Evolutionary conservation across 2,888 invertebrate genomes (phyloP).

Genomic region (Crematogaster levior): DNA sequence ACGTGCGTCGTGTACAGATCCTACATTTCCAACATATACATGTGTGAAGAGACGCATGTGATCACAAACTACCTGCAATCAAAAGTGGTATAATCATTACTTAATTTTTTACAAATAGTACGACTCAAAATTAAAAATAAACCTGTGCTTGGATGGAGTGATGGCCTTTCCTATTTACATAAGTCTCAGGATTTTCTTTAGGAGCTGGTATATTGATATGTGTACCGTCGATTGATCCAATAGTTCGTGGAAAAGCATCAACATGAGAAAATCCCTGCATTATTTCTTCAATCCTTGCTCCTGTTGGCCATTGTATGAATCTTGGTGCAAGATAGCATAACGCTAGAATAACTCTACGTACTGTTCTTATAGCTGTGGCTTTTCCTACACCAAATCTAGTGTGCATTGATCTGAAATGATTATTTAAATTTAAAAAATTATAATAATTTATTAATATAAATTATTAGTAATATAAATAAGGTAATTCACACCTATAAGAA

Average conservation of each 20-base stretch:
- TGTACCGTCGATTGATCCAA: background rate
- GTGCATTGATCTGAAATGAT: background rate
- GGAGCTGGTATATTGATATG: background rate
- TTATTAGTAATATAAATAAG: too few species aligned
- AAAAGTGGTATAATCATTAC: background rate
- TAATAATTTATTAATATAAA: too few species aligned
- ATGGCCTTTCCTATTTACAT: background rate
- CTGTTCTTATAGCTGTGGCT: background rate
- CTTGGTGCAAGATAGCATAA: background rate
- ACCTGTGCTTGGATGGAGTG: background rate
- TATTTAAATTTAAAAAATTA: too few species aligned
- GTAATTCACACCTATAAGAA: too few species aligned
- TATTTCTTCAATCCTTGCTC: background rate
- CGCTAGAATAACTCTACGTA: background rate
- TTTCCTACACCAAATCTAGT: background rate
- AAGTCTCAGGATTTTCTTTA: background rate
- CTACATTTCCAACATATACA: background rate
- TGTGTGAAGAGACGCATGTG: background rate
- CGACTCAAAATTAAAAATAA: background rate
- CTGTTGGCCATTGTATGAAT: slow-evolving; percentile 1
- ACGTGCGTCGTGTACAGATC: background rate
- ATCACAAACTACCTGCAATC: background rate
- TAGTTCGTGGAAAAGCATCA: background rate
- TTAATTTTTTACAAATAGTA: background rate
- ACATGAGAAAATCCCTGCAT: background rate